Evolutionary conservation across 2,113 vertebrate genomes (phyloP), one percentile per base, ranked within the genome.

Genomic region (Indri indri): DNA sequence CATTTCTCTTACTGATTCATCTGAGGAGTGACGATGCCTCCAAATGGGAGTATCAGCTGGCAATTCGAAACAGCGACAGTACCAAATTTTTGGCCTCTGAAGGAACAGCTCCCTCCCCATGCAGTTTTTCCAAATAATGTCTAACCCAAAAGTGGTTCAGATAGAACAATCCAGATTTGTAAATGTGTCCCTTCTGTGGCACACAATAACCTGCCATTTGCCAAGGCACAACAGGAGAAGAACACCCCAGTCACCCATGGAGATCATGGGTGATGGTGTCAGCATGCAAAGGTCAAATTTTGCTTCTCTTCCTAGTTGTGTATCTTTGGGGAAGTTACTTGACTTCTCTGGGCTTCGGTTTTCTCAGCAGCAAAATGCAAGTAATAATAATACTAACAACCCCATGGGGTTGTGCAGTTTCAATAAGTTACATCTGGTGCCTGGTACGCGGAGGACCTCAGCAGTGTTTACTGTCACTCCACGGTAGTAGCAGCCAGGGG

Each of bases 181-280:
- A 50, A 30, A 17, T 3, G 6, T 16, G 32, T 37, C 14, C 63
- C 17, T 61, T 83, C n/a, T 80, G 76, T 4, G 0, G 61, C 30
- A 42, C 73, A n/a, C 11, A 70, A 14, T 3, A 52, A 76, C 23
- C 23, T 32, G 25, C 12, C 18, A 30, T 40, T 42, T 50, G 40
- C 8, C 5, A 3, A 68, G 42, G 47, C 65, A 63, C 16, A 9
- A 63, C 20, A 42, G 34, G 45, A 45, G 9, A 50, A 16, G 10
- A 37, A 37, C 1, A 16, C 4, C 57, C 32, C 42, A 16, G 23
- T 8, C 16, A 7, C 17, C 10, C 1, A 9, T 50, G 42, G 63
- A 37, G 32, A 25, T 2, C 27, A 18, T 0, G 0, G 0, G 3
- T 3, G 32, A 63, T 0, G 6, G 9, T 34, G 23, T 11, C 65